Base-by-base conservation (phyloP, 1,140 invertebrate genomes). In the Lepidotrigona ventralis region DNA sequence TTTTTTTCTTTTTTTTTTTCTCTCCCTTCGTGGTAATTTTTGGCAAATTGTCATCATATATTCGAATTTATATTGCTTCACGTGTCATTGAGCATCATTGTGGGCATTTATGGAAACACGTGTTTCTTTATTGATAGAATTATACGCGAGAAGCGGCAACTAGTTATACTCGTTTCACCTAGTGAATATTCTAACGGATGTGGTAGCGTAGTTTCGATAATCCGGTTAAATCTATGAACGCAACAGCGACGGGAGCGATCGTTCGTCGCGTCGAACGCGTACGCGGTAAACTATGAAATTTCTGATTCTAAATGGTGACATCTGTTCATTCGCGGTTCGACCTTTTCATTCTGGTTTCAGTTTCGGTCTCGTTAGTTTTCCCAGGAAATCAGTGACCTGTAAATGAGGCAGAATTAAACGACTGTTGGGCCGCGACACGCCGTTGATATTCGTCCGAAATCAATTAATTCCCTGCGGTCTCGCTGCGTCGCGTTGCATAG, bases 391-490 rank as follows among this genome's bases (percentile, higher is more conserved):
- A 3, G 51, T 33, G 46, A 54, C 29, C 21, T 26, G 79, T 74
- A 81, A 81, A 81, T 81, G 70, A 73, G 58, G 46, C 15, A 29
- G 58, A 39, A 54, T 63, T 64, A 21, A 54, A 66, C 71, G 46
- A 26, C 56, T 39, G 71, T 66, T 72, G 33, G 29, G 72, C 69
- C 68, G 53, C 54, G n/a, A 19, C 39, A 46, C 39, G 33, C 71
- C 60, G 54, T 46, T 54, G 79, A 81, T 81, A 54, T 81, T 75
- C 79, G 29, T 74, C 23, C n/a, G 39, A 33, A 74, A 81, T 74
- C 79, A 39, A 81, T 81, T 75, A 75, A 81, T 81, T 54, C 39
- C 46, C 29, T 63, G 60, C 54, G 68, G 54, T 60, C 5, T 60
- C 5, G 26, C 15, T 23, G 19, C 54, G 33, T 46, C 9, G 53